Percentiles rank a stretch among this genome's conserved stretches.
Conservation (phyloP, 2,113 vertebrate genomes). For the Tachysurus vachellii region DNA sequence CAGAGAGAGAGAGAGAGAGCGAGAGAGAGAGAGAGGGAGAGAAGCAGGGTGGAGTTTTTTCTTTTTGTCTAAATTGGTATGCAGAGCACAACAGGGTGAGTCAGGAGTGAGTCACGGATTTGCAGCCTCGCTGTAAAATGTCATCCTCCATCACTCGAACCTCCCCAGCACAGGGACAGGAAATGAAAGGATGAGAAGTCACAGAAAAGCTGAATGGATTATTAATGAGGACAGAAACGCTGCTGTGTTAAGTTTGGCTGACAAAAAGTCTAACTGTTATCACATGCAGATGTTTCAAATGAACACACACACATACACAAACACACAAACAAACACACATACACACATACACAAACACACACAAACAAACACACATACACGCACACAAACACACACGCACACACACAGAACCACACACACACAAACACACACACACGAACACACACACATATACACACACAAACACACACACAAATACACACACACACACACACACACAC, state of each 20-base stretch:
- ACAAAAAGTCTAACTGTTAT: neutral
- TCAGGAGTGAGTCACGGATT: slow-evolving; percentile 55
- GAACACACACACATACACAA: neutral
- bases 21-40: slow-evolving; percentile 11
- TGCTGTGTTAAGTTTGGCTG: neutral
- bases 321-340: neutral
- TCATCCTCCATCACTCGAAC: slow-evolving; percentile 42
- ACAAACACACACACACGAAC: neutral
- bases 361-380: neutral
- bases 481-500: neutral
- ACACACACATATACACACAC: too few relatives aligned
- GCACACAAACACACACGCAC: neutral
- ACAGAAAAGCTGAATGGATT: slow-evolving; percentile 1
- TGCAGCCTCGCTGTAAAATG: slow-evolving; percentile 51
- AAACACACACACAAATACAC: too few relatives aligned
- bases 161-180: slow-evolving; percentile 32
- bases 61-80: slow-evolving; percentile 40
- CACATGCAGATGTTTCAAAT: neutral
- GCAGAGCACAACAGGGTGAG: slow-evolving; percentile 40
- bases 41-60: neutral
- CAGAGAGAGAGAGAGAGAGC: neutral
- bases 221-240: slow-evolving; percentile 23
- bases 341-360: neutral
- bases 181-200: slow-evolving; percentile 41
- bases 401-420: neutral